A percentile compares a stretch with the other conserved stretches of the same genome.
These are phyloP conservation scores for Leptodirus hochenwartii DNA, from an alignment of 2,888 invertebrate genomes.

Conservation along the genomic window DNA sequence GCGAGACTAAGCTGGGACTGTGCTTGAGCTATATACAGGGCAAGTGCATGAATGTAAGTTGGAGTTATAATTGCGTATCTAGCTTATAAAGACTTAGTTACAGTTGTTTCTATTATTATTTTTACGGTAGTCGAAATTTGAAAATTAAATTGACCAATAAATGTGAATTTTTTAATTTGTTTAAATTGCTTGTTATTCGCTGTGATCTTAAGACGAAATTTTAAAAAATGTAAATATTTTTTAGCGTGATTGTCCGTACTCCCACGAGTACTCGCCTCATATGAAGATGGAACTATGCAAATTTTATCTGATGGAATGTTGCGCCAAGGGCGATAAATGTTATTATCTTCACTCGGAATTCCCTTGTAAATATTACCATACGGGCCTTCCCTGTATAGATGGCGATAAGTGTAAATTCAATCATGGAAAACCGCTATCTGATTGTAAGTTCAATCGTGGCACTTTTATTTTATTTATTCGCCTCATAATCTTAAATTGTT, in stretches of 20 bases:
- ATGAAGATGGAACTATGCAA: conserved; percentile 90
- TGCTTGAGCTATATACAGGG: conserved; percentile 80
- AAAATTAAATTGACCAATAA: too few species aligned
- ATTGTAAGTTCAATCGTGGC: conserved; percentile 31
- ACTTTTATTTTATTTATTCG: conserved; percentile 1
- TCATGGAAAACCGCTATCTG: conserved; percentile 72
- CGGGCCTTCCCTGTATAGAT: conserved; percentile 67
- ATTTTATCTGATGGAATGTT: conserved; percentile 90
- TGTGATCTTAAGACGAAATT: too few species aligned
- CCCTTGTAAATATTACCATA: conserved; percentile 93
- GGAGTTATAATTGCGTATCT: conserved; percentile 1
- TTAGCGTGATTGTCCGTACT: conserved; percentile 70
- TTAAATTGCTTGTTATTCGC: neutral
- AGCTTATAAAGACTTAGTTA: conserved; percentile 1
- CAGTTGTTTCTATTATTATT: conserved; percentile 5
- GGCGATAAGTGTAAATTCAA: conserved; percentile 80
- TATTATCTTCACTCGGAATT: conserved; percentile 93
- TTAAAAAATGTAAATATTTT: conserved; percentile 7
- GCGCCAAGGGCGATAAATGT: conserved; percentile 89
- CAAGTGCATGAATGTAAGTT: conserved; percentile 52
- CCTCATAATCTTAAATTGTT: neutral
- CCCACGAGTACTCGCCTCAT: conserved; percentile 64
- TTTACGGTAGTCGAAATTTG: too few species aligned
- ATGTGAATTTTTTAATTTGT: conserved; percentile 1
- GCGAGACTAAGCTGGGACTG: conserved; percentile 51